Base-by-base conservation (phyloP, 1,140 invertebrate genomes). In the Formica selysi region DNA sequence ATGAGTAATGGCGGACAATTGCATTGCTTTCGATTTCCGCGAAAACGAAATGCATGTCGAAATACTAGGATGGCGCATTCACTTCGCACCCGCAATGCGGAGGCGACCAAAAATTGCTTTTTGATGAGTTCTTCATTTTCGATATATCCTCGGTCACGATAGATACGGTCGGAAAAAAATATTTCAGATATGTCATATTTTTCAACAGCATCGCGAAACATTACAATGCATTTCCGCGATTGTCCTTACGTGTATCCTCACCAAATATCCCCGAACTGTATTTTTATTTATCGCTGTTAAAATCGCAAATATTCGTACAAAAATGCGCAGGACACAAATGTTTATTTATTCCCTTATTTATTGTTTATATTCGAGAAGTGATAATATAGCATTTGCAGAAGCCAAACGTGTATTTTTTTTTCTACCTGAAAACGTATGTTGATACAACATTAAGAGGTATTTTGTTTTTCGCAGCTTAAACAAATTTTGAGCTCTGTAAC, bases 61-160 rank as follows among this genome's bases (percentile, higher is more conserved):
- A 86, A 88, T 54, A 85, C 61, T 48, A 10, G 62, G 26, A 16
- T 54, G 29, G 57, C n/a, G 29, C 32, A 57, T 41, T 68, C 44
- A 29, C n/a, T 70, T 76, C 74, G 79, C 54, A 51, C 73, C 80
- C 36, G 61, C 86, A 71, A 80, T 87, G 48, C 87, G 74, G 74
- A 70, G 84, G 76, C 71, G 74, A 51, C 44, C 74, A 76, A 89
- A 80, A 88, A 89, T 89, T 89, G 80, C 84, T 88, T 89, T 89
- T 86, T 76, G 87, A 80, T 71, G 71, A 86, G 87, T 89, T 57
- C 68, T 71, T 59, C 54, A 80, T 79, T 85, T 67, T 76, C 70
- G 88, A 89, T 89, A 76, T 67, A 76, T 64, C 64, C 57, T 36
- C 29, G 8, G 16, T 26, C 74, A 26, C 26, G 19, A 48, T 51